Conservation (phyloP, 1,140 invertebrate species). For the Cardiocondyla obscurior region DNA sequence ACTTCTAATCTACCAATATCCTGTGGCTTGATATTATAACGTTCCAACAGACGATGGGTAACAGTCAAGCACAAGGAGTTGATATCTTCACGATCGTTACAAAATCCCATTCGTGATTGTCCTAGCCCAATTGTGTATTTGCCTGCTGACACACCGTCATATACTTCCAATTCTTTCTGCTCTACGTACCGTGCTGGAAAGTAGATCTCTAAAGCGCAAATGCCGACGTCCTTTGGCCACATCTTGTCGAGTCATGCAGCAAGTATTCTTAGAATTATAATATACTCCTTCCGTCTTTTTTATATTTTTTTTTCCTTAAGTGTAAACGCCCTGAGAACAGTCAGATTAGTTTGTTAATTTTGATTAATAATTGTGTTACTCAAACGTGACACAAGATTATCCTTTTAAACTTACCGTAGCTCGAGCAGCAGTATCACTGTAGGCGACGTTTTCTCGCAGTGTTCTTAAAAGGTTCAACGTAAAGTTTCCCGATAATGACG, state of each 20-base stretch:
- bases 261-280: neutral
- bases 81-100: conserved; percentile 98
- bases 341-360: neutral
- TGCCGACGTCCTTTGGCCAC: conserved; percentile 96
- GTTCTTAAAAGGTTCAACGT: too few relatives aligned
- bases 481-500: too few relatives aligned
- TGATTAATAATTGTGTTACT: neutral
- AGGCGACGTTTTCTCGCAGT: too few relatives aligned
- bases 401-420: neutral
- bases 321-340: neutral
- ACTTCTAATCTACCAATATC: conserved; percentile 97
- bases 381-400: too few relatives aligned
- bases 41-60: conserved; percentile 91
- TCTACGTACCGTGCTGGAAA: conserved; percentile 97
- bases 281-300: neutral
- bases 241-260: conserved; percentile 57
- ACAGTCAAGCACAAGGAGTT: conserved; percentile 98
- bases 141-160: conserved; percentile 92
- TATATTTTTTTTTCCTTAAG: neutral
- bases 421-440: too few relatives aligned
- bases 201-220: conserved; percentile 96
- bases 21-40: conserved; percentile 88
- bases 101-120: conserved; percentile 98
- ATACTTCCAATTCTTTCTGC: conserved; percentile 95
- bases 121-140: conserved; percentile 99